These are phyloP conservation scores for Euspilapteryx auroguttella DNA, from an alignment of 2,888 invertebrate genomes.

Conservation along the genomic window DNA sequence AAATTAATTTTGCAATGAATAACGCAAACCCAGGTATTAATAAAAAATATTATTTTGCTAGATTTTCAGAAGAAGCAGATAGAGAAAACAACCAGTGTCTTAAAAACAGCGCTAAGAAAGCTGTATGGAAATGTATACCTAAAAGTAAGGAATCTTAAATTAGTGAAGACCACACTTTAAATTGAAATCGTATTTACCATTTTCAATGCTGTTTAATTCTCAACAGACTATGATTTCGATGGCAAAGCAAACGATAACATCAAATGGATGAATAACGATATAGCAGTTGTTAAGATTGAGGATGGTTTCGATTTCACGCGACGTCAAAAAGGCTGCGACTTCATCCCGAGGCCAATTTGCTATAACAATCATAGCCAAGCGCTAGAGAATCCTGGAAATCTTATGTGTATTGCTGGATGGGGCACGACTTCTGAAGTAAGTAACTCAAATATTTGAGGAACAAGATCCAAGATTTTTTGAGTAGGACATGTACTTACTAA, in stretches of 20 bases:
- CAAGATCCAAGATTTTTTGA: no score
- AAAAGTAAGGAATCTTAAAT: slow-evolving; percentile 28
- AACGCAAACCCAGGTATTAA: no score
- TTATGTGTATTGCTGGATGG: slow-evolving; percentile 34
- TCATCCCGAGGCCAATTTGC: slow-evolving; percentile 32
- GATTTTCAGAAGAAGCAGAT: slow-evolving; percentile 34
- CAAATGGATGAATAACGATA: slow-evolving; percentile 48
- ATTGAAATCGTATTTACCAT: no score
- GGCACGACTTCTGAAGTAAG: slow-evolving; percentile 37
- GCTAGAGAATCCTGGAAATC: slow-evolving; percentile 31
- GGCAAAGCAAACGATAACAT: slow-evolving; percentile 45
- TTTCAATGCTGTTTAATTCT: no score
- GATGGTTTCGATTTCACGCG: slow-evolving; percentile 38
- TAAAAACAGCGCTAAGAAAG: slow-evolving; percentile 43
- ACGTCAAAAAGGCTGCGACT: slow-evolving; percentile 34
- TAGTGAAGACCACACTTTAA: no score
- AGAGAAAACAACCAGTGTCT: slow-evolving; percentile 34
- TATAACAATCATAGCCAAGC: slow-evolving; percentile 40
- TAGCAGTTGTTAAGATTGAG: slow-evolving; percentile 38
- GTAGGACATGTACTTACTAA: no score
- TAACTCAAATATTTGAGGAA: no score
- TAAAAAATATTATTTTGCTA: no score
- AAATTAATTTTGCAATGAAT: no score
- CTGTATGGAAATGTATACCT: slow-evolving; percentile 45
- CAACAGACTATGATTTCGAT: slow-evolving; percentile 42